Evolutionary conservation across 2,888 invertebrate species (phyloP).

Genomic region (Caenorhabditis sinica): DNA sequence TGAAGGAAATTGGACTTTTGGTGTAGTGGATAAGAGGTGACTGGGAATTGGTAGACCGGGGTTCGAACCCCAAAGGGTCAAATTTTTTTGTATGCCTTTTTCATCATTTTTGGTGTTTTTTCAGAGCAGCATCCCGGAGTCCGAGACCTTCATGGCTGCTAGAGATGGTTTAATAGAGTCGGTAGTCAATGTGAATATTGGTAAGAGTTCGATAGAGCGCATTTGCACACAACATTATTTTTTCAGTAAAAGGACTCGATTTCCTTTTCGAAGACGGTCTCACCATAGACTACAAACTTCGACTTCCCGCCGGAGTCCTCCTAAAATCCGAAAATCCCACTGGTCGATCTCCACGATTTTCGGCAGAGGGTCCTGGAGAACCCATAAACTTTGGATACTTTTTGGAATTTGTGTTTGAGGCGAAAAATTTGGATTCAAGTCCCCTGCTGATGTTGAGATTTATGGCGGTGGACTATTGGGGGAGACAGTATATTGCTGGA

Average conservation of each 20-base stretch:
- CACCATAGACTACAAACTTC: conserved; percentile 57
- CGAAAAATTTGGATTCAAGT: not conserved
- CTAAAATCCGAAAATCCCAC: conserved; percentile 39
- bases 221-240: not conserved
- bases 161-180: conserved; percentile 55
- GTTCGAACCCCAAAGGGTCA: too few relatives aligned
- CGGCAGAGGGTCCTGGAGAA: conserved; percentile 30
- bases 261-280: conserved; percentile 53
- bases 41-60: too few relatives aligned
- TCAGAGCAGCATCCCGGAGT: conserved; percentile 58
- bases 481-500: conserved; percentile 63
- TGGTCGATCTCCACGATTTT: conserved; percentile 44
- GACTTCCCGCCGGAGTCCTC: conserved; percentile 9
- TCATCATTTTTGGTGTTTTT: not conserved
- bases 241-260: conserved; percentile 26
- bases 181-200: conserved; percentile 27
- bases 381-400: conserved; percentile 28
- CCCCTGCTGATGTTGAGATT: conserved; percentile 55
- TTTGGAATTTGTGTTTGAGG: conserved; percentile 60
- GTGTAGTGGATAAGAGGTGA: too few relatives aligned
- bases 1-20: too few relatives aligned
- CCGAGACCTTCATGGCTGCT: conserved; percentile 43
- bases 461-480: conserved; percentile 62
- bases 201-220: not conserved
- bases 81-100: too few relatives aligned